A percentile compares a stretch with the other conserved stretches of the same genome.
Conservation (phyloP, 2,888 invertebrate species). For the Ichneumon xanthorius region DNA sequence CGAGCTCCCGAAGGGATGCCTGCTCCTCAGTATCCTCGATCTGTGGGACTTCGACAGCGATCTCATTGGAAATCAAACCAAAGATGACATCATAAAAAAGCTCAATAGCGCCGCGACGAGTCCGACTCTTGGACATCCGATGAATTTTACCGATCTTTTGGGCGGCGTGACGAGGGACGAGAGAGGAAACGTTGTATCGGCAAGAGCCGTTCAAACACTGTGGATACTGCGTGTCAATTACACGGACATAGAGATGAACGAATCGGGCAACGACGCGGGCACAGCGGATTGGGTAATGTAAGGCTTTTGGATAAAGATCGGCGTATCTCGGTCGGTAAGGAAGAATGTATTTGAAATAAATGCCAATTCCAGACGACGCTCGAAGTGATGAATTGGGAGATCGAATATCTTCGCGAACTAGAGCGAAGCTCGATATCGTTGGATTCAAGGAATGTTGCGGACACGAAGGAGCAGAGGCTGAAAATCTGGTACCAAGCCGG, state of each 20-base stretch:
- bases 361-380: conserved; percentile 77
- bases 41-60: conserved; percentile 89
- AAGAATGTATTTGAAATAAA: neutral
- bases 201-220: conserved; percentile 87
- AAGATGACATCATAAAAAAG: conserved; percentile 87
- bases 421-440: conserved; percentile 72
- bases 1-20: conserved; percentile 87
- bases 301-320: conserved; percentile 65
- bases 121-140: conserved; percentile 88
- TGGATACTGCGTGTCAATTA: conserved; percentile 90
- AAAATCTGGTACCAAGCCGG: conserved; percentile 80
- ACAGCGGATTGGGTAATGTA: conserved; percentile 90
- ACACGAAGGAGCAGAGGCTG: conserved; percentile 64
- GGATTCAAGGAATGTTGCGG: conserved; percentile 43
- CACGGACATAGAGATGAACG: conserved; percentile 88
- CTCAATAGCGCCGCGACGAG: conserved; percentile 88
- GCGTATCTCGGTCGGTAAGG: neutral
- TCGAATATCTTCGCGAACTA: conserved; percentile 74
- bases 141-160: conserved; percentile 88
- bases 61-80: conserved; percentile 86
- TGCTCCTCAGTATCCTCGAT: conserved; percentile 89
- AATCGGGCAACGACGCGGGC: conserved; percentile 90
- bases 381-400: conserved; percentile 81
- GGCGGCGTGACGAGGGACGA: conserved; percentile 88
- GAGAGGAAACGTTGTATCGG: conserved; percentile 88